These are phyloP conservation scores for Vanacampus margaritifer DNA, from an alignment of 2,113 vertebrate species.

Conservation along the genomic window DNA sequence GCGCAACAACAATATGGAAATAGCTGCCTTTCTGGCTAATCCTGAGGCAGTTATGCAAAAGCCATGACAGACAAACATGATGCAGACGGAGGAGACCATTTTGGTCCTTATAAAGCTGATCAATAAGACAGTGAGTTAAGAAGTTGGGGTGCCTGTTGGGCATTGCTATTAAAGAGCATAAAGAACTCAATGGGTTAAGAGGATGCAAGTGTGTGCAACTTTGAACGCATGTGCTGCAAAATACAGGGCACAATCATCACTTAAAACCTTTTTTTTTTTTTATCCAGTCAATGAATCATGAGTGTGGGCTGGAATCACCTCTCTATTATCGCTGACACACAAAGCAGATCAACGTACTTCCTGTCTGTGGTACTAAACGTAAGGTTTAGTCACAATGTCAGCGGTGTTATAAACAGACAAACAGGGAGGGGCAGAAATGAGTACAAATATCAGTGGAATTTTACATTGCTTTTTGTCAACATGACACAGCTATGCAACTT, in stretches of 20 bases:
- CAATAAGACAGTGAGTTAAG: conserved; percentile 41
- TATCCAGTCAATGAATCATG: conserved; percentile 42
- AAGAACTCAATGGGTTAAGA: conserved; percentile 24
- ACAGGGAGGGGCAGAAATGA: neutral
- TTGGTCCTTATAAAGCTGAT: conserved; percentile 52
- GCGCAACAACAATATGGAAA: conserved; percentile 22
- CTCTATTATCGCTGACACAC: conserved; percentile 50
- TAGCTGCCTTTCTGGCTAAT: conserved; percentile 23
- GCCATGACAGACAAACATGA: conserved; percentile 26
- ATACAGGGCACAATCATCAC: conserved; percentile 13
- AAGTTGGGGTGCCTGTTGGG: conserved; percentile 3
- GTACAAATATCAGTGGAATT: neutral
- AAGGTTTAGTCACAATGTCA: conserved; percentile 6
- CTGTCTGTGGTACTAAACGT: conserved; percentile 41
- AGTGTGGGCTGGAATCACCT: conserved; percentile 26
- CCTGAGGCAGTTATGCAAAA: neutral
- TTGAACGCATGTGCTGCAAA: conserved; percentile 9
- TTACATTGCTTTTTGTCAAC: neutral
- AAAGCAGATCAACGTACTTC: conserved; percentile 43
- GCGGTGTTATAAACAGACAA: neutral
- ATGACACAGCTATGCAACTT: conserved; percentile 1
- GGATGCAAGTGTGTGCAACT: conserved; percentile 27
- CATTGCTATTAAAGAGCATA: conserved; percentile 19
- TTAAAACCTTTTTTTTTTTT: conserved; percentile 13
- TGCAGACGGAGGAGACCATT: conserved; percentile 29